Base-by-base conservation (phyloP, 2,797 vertebrate species). In the Pelobates cultripes region DNA sequence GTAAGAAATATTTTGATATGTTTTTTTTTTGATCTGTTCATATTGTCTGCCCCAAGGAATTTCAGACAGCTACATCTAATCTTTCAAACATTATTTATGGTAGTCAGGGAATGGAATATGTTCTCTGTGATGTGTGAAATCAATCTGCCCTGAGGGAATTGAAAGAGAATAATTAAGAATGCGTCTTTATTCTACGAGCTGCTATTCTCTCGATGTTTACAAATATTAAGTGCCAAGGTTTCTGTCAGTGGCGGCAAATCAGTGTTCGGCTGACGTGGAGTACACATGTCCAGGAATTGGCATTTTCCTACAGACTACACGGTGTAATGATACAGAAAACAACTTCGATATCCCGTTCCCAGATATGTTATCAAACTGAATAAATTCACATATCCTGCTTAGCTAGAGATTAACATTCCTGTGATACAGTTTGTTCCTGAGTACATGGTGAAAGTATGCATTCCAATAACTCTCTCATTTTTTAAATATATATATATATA, bases 231-330 rank as follows among this genome's bases (percentile, higher is more conserved):
- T 79, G 55, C 72, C 77, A 75, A 64, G 73, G 76, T 55, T 57
- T 45, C 15, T 64, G 10, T 28, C 47, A 75, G 64, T 74, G 68
- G 70, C 71, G 40, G 70, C 53, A 53, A 42, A n/a, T 13, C 71
- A 17, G 28, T 74, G 64, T 47, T 44, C 42, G 17, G 15, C 63
- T 75, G 53, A 45, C 42, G 44, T 57, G 82, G 82, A 77, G 60
- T 84, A 77, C 40, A 57, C 14, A 57, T 83, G 81, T 78, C 71
- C 76, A 75, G 76, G 77, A 79, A 78, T 79, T 83, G 78, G 53
- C 66, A 75, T 70, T 79, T 79, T 44, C 53, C 69, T 70, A 17
- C 43, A 83, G 81, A 70, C 75, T 73, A 83, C 81, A 78, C 70
- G 69, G 61, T 83, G 76, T 83, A 75, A 45, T 47, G 73, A 69